Evolutionary conservation across 2,888 invertebrate species (phyloP).

Genomic region (Lucinisca nassula): DNA sequence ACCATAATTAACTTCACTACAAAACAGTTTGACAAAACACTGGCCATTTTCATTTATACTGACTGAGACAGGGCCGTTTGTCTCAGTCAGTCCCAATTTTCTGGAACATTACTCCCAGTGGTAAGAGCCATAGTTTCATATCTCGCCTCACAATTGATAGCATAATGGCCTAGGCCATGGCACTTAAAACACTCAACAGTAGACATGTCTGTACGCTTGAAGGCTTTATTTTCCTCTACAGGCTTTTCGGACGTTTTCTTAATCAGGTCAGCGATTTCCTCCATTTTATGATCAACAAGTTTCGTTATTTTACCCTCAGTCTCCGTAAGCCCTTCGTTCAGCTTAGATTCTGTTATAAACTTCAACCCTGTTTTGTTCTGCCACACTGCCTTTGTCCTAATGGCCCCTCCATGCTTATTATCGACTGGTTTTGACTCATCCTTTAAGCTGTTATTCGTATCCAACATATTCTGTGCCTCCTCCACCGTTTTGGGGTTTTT

Average conservation of each 20-base stretch:
- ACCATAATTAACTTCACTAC: neutral
- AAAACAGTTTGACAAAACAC: neutral
- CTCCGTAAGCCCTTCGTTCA: conserved; percentile 1
- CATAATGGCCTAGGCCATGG: conserved; percentile 2
- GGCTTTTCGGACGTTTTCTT: neutral
- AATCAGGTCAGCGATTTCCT: too few species aligned
- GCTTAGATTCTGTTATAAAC: conserved; percentile 3
- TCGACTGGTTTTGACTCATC: conserved; percentile 33
- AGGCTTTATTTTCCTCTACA: neutral
- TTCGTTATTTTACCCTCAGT: too few species aligned
- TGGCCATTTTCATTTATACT: neutral
- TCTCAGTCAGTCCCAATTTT: conserved; percentile 49
- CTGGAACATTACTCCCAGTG: neutral
- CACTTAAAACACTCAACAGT: too few species aligned
- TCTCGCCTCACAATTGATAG: neutral
- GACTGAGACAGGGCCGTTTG: conserved; percentile 45
- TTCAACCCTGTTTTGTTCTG: neutral
- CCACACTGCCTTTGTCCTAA: too few species aligned
- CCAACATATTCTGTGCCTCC: conserved; percentile 36
- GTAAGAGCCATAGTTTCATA: neutral
- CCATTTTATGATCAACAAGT: too few species aligned
- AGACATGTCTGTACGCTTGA: too few species aligned
- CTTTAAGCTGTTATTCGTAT: conserved; percentile 46
- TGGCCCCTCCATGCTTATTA: too few species aligned
- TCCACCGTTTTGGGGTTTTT: conserved; percentile 42